Evolutionary conservation across 2,888 invertebrate genomes (phyloP).

Genomic region (Bruchidius siliquastri): DNA sequence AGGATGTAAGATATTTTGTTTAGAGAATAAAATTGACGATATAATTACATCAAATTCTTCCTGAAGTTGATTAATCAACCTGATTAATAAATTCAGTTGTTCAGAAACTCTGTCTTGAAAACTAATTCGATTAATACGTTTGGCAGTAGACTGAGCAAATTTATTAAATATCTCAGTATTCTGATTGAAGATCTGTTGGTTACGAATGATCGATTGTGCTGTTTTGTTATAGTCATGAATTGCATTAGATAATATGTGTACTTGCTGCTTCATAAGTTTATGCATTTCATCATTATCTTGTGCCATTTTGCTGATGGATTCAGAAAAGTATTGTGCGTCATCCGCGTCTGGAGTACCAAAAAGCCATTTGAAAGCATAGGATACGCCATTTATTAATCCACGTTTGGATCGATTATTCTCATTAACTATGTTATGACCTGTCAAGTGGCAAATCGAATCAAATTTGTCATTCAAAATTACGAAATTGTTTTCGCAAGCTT

Average conservation of each 20-base stretch:
- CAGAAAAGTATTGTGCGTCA: slow-evolving; percentile 19
- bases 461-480: slow-evolving; percentile 4
- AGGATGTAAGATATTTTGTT: slow-evolving; percentile 21
- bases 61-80: slow-evolving; percentile 15
- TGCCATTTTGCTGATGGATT: slow-evolving; percentile 10
- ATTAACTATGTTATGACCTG: slow-evolving; percentile 6
- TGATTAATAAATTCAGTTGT: slow-evolving; percentile 18
- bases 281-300: slow-evolving; percentile 10
- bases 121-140: slow-evolving; percentile 6
- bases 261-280: too few relatives aligned
- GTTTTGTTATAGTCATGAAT: slow-evolving; percentile 24
- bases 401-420: slow-evolving; percentile 9
- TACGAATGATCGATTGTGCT: slow-evolving; percentile 13
- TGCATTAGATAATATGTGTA: slow-evolving; percentile 20
- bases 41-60: slow-evolving; percentile 17
- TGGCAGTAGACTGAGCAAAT: slow-evolving; percentile 8
- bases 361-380: slow-evolving; percentile 19
- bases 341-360: slow-evolving; percentile 22
- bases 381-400: slow-evolving; percentile 10
- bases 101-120: slow-evolving; percentile 14
- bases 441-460: slow-evolving; percentile 3
- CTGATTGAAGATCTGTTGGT: slow-evolving; percentile 19
- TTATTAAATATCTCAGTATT: slow-evolving; percentile 18
- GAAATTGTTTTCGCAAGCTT: too few relatives aligned
- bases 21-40: slow-evolving; percentile 20